phyloP scores from a whole-genome alignment of 2,113 vertebrate species.

The Pyrgilauda ruficollis region DNA sequence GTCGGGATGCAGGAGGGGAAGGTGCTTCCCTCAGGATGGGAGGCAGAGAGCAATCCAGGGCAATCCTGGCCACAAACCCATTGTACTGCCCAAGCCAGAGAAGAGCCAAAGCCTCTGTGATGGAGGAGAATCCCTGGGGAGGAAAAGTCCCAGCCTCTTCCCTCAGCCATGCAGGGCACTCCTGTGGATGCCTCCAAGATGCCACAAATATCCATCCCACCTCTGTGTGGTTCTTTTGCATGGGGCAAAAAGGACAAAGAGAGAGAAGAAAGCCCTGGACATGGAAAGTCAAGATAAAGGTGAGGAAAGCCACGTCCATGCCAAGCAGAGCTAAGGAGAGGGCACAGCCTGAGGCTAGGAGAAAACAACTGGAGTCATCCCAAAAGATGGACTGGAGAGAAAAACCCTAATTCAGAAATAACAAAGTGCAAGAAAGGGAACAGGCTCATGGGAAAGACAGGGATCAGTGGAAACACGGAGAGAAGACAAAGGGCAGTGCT shows the following conservation, averaged over 20 bases:
- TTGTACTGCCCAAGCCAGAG: background rate
- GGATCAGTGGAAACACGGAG: background rate
- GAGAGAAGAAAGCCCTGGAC: background rate
- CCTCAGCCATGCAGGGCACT: background rate
- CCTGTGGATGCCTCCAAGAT: background rate
- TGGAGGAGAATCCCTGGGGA: background rate
- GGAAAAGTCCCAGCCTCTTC: background rate
- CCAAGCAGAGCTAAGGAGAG: background rate
- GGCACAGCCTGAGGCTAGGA: background rate
- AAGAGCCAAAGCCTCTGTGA: fast-evolving
- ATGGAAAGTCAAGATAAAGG: background rate
- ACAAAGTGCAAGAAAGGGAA: background rate
- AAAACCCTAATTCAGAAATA: background rate
- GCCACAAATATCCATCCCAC: background rate
- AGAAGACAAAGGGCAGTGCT: background rate
- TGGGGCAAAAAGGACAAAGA: background rate
- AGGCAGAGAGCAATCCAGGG: background rate
- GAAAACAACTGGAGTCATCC: background rate
- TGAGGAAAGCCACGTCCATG: fast-evolving
- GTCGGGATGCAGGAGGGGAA: fast-evolving
- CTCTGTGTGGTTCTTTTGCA: background rate
- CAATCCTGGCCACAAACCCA: background rate
- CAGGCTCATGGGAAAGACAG: fast-evolving
- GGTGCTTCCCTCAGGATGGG: fast-evolving
- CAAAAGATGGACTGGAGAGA: background rate